Conservation (phyloP, 1,140 invertebrate genomes). For the Pseudomyrmex cubaensis region DNA sequence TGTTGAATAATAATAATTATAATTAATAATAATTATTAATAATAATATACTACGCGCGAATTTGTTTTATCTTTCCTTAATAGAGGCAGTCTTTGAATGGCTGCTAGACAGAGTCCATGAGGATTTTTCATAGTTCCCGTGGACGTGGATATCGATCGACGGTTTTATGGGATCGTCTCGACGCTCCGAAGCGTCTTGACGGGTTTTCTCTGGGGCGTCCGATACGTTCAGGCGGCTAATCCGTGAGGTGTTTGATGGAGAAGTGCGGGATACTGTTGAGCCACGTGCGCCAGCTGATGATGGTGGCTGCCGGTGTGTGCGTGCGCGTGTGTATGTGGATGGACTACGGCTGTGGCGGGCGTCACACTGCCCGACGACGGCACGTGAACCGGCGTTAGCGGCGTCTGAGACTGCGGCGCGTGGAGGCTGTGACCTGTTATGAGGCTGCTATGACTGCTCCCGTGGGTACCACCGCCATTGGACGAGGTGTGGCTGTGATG, state of each 20-base stretch:
- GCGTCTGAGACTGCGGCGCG: constrained; percentile 79
- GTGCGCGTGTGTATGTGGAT: constrained; percentile 74
- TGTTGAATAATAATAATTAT: constrained; percentile 65
- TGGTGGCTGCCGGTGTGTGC: constrained; percentile 72
- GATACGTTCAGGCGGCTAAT: constrained; percentile 77
- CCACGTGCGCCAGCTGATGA: constrained; percentile 81
- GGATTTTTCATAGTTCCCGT: constrained; percentile 35
- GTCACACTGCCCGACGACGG: constrained; percentile 67
- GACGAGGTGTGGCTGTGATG: constrained; percentile 87
- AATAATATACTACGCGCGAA: constrained; percentile 71
- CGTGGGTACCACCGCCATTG: constrained; percentile 44
- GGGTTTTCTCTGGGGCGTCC: constrained; percentile 70
- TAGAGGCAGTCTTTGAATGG: constrained; percentile 69
- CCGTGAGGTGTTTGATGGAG: constrained; percentile 83
- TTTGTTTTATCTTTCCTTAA: constrained; percentile 65
- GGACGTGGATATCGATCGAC: constrained; percentile 39
- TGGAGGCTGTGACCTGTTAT: constrained; percentile 78
- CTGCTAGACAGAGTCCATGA: constrained; percentile 65
- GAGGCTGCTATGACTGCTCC: constrained; percentile 66
- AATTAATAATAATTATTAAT: constrained; percentile 63
- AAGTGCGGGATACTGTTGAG: constrained; percentile 80
- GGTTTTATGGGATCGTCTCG: constrained; percentile 29
- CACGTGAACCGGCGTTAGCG: constrained; percentile 58
- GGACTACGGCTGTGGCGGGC: constrained; percentile 72
- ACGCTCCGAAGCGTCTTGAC: not conserved